Evolutionary conservation across 2,113 vertebrate genomes (phyloP).

Genomic region (Halichoeres trimaculatus): DNA sequence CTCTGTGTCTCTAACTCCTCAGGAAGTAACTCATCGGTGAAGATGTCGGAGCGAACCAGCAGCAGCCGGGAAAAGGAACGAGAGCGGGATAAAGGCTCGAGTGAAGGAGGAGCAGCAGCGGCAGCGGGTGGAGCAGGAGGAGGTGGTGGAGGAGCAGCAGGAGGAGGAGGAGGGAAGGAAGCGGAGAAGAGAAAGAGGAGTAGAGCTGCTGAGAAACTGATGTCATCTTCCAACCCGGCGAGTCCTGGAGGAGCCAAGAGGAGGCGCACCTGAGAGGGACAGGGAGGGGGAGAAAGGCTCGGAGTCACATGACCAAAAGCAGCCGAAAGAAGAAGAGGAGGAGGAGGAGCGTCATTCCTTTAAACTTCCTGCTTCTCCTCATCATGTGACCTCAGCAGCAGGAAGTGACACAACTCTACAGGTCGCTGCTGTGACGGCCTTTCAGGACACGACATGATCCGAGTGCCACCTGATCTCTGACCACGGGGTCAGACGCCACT

Average conservation of each 20-base stretch:
- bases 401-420: conserved; percentile 16
- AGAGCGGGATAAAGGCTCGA: conserved; percentile 83
- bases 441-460: neutral
- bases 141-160: conserved; percentile 82
- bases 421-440: neutral
- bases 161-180: conserved; percentile 85
- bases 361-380: neutral
- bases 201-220: conserved; percentile 90
- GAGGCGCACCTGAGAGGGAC: conserved; percentile 78
- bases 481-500: too few relatives aligned
- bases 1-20: conserved; percentile 6
- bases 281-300: neutral
- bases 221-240: conserved; percentile 92
- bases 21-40: conserved; percentile 85
- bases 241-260: conserved; percentile 91
- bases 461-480: neutral
- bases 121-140: conserved; percentile 60
- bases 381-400: conserved; percentile 37
- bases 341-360: neutral
- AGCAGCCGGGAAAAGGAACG: conserved; percentile 82
- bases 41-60: conserved; percentile 83
- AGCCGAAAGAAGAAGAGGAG: too few relatives aligned
- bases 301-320: too few relatives aligned
- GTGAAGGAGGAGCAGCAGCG: too few relatives aligned
- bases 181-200: conserved; percentile 95